Conservation (phyloP, 1,140 invertebrate genomes). For the Drosophila saltans region DNA sequence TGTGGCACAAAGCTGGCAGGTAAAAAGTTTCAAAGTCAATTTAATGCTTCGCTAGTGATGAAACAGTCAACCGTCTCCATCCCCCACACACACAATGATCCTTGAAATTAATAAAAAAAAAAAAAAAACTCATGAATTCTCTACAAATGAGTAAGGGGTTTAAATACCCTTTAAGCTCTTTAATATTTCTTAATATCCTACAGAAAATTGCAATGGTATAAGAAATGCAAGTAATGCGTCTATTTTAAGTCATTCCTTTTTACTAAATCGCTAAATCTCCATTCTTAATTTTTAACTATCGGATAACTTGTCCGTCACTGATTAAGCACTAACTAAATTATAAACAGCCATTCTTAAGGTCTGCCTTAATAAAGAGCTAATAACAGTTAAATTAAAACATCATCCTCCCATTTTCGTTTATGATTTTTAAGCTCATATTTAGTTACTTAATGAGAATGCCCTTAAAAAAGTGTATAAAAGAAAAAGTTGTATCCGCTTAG, state of each 20-base stretch:
- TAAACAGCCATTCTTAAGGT: too few species aligned
- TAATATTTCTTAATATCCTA: background rate
- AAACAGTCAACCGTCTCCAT: background rate
- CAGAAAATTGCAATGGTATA: too few species aligned
- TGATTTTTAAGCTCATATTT: background rate
- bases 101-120: constrained; percentile 63
- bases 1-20: constrained; percentile 56
- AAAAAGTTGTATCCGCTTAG: constrained; percentile 54
- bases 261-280: too few species aligned
- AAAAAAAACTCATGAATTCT: background rate
- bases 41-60: constrained; percentile 66
- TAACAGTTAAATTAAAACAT: too few species aligned
- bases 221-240: too few species aligned
- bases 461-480: background rate
- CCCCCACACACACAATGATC: constrained; percentile 60
- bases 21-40: constrained; percentile 78
- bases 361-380: too few species aligned
- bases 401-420: background rate
- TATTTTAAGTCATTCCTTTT: too few species aligned
- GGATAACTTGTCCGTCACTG: too few species aligned
- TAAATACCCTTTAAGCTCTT: background rate
- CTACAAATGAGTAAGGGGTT: background rate
- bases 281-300: too few species aligned
- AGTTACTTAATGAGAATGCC: background rate
- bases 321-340: too few species aligned